A percentile compares a stretch with the other conserved stretches of the same genome.
These are phyloP conservation scores for Columba janthina DNA, from an alignment of 2,113 vertebrate genomes.

Conservation along the genomic window DNA sequence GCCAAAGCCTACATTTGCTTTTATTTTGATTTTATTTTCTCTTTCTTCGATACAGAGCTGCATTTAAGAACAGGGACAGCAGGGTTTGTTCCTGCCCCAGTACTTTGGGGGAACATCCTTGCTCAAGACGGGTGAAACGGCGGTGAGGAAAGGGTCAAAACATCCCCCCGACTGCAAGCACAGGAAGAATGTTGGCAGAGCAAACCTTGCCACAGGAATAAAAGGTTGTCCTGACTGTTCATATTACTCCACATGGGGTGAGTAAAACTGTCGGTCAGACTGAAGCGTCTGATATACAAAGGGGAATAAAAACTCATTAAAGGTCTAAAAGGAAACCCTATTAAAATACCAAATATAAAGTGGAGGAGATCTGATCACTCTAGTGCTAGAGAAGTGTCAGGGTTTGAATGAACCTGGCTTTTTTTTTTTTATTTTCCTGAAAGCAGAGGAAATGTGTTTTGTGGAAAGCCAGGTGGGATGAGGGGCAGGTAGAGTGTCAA, in stretches of 20 bases:
- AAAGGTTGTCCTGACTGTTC: slow-evolving; percentile 13
- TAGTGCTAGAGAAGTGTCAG: background rate
- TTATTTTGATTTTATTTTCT: background rate
- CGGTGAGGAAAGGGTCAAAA: slow-evolving; percentile 38
- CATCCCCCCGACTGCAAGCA: background rate
- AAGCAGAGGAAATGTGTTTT: slow-evolving; percentile 31
- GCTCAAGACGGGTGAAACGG: background rate
- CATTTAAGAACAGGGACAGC: background rate
- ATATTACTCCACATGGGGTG: slow-evolving; percentile 24
- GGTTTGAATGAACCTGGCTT: background rate
- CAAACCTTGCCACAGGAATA: slow-evolving; percentile 20
- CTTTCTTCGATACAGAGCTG: background rate
- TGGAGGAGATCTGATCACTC: background rate
- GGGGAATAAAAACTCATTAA: slow-evolving; percentile 49
- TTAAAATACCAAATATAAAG: slow-evolving; percentile 48
- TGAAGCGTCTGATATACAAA: slow-evolving; percentile 8
- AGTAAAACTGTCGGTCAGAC: slow-evolving; percentile 44
- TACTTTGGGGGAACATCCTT: background rate
- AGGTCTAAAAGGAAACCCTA: slow-evolving; percentile 42
- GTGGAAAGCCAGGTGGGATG: slow-evolving; percentile 31
- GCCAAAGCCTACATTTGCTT: background rate
- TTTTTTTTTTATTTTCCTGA: background rate
- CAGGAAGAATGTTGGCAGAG: slow-evolving; percentile 22
- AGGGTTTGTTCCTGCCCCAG: background rate
- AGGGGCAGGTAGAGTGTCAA: slow-evolving; percentile 41